A percentile compares a stretch with the other conserved stretches of the same genome.
phyloP scores from a whole-genome alignment of 2,797 vertebrate genomes.

The Spinibarbus caldwelli region DNA sequence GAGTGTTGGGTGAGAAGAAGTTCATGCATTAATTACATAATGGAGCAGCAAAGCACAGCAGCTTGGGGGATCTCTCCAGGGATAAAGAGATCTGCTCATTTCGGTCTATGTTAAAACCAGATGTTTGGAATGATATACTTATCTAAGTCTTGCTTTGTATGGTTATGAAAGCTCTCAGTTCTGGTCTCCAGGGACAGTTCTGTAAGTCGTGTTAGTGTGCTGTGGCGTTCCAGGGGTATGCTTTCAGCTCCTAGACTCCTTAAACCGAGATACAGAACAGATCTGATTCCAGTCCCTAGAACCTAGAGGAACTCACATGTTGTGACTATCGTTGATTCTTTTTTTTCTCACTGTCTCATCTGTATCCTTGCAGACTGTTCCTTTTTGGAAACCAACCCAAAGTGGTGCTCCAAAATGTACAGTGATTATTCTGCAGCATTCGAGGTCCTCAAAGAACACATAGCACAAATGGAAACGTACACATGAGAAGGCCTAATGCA shows the following conservation, averaged over 20 bases:
- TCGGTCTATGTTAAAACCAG: slow-evolving; percentile 67
- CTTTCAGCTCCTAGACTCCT: slow-evolving; percentile 48
- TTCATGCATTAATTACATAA: slow-evolving; percentile 48
- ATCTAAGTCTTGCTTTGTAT: slow-evolving; percentile 73
- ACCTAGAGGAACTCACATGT: slow-evolving; percentile 70
- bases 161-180: slow-evolving; percentile 72
- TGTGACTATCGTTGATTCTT: too few relatives aligned
- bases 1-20: slow-evolving; percentile 39
- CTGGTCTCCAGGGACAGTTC: slow-evolving; percentile 61
- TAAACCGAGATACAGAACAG: not conserved
- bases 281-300: slow-evolving; percentile 4
- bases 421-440: not conserved
- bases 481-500: not conserved
- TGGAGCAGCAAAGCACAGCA: slow-evolving; percentile 36
- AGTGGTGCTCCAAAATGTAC: not conserved
- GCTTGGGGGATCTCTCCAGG: slow-evolving; percentile 42
- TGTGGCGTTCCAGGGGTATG: slow-evolving; percentile 64
- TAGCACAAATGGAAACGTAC: slow-evolving; percentile 64
- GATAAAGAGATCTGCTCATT: slow-evolving; percentile 56
- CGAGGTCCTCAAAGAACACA: slow-evolving; percentile 31
- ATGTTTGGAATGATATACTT: slow-evolving; percentile 68
- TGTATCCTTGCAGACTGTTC: not conserved
- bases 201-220: slow-evolving; percentile 36
- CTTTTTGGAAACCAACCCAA: not conserved
- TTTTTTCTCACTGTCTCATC: not conserved